A percentile compares a stretch with the other conserved stretches of the same genome.
phyloP scores from a whole-genome alignment of 2,113 vertebrate genomes.

The Gymnocephalus cernua region DNA sequence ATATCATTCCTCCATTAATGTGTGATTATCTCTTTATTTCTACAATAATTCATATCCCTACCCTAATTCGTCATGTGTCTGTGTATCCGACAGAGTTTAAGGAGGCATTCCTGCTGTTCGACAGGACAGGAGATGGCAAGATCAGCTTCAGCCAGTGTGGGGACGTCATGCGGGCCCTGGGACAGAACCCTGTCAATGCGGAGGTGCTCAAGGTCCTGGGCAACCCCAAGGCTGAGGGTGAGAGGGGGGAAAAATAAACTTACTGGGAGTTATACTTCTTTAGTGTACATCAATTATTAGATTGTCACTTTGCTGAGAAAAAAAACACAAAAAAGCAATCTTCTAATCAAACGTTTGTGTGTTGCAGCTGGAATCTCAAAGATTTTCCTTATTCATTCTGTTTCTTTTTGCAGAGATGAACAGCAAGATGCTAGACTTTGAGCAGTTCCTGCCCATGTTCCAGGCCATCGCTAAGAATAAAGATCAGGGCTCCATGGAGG shows the following conservation, averaged over 20 bases:
- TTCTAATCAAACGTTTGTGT: not conserved
- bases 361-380: not conserved
- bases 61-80: slow-evolving; percentile 16
- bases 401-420: slow-evolving; percentile 89
- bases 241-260: slow-evolving; percentile 47
- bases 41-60: not conserved
- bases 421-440: slow-evolving; percentile 91
- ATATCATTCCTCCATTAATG: not conserved
- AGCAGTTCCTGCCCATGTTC: slow-evolving; percentile 98
- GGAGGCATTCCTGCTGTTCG: slow-evolving; percentile 95
- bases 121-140: slow-evolving; percentile 93
- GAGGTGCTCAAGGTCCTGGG: slow-evolving; percentile 97
- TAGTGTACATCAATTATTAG: not conserved
- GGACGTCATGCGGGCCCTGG: slow-evolving; percentile 94
- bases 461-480: slow-evolving; percentile 97
- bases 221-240: slow-evolving; percentile 95
- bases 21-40: not conserved
- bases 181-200: slow-evolving; percentile 96
- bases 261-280: not conserved
- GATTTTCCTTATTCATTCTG: too few relatives aligned
- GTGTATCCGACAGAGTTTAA: slow-evolving; percentile 89
- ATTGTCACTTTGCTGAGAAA: not conserved
- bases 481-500: slow-evolving; percentile 95
- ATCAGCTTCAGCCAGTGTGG: slow-evolving; percentile 93
- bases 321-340: not conserved